These are phyloP conservation scores for Merluccius polli DNA, from an alignment of 2,797 vertebrate genomes.

Conservation along the genomic window DNA sequence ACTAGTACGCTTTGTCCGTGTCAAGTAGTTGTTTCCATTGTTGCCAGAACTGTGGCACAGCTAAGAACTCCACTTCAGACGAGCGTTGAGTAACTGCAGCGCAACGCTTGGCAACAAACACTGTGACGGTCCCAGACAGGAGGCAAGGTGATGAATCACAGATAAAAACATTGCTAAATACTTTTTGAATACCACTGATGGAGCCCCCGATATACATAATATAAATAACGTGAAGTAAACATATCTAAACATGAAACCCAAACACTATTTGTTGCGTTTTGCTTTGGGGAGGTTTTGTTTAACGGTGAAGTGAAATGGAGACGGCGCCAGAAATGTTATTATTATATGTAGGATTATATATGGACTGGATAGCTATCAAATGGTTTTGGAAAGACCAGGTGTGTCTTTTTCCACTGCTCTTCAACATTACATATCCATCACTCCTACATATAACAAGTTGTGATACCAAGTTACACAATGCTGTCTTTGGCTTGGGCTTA, in stretches of 20 bases:
- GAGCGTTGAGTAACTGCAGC: not conserved
- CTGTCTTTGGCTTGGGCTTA: not conserved
- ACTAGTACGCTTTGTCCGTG: not conserved
- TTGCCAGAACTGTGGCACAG: not conserved
- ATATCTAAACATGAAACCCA: not conserved
- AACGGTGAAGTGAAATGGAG: not conserved
- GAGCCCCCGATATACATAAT: not conserved
- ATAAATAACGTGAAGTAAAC: not conserved
- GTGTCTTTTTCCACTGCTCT: not conserved
- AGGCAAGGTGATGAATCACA: not conserved
- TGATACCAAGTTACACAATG: not conserved
- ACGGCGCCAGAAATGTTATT: not conserved
- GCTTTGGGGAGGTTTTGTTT: not conserved
- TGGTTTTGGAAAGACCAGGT: not conserved
- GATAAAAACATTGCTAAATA: not conserved
- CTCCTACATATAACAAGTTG: slow-evolving; percentile 6
- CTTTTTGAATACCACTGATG: not conserved
- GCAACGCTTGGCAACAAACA: not conserved
- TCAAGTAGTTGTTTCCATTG: not conserved
- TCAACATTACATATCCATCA: not conserved
- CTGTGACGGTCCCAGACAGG: not conserved
- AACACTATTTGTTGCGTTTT: not conserved
- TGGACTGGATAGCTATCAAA: not conserved
- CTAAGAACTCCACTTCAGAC: not conserved
- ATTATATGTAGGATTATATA: not conserved